Percentiles rank a stretch among this genome's conserved stretches.
Conservation (phyloP, 2,888 invertebrate species). For the Neria commutata region DNA sequence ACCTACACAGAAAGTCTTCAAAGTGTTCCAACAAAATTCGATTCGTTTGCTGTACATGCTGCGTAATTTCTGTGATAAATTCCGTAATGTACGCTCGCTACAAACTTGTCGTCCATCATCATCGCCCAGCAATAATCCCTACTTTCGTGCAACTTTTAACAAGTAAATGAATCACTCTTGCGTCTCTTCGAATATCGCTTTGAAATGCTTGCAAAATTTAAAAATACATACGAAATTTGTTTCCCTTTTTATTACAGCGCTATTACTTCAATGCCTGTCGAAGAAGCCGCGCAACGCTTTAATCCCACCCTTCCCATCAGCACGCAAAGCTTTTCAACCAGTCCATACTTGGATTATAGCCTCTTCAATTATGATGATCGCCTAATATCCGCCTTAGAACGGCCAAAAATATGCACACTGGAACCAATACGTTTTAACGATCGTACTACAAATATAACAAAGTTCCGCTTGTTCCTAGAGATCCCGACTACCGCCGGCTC, state of each 20-base stretch:
- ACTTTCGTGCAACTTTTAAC: slow-evolving; percentile 59
- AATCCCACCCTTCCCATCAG: slow-evolving; percentile 92
- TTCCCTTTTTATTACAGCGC: slow-evolving; percentile 30
- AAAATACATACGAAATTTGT: no score
- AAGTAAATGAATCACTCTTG: slow-evolving; percentile 20
- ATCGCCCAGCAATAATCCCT: slow-evolving; percentile 88
- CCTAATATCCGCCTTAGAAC: slow-evolving; percentile 93
- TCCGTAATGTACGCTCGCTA: slow-evolving; percentile 85
- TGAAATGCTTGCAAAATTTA: not conserved
- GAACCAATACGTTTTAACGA: slow-evolving; percentile 85
- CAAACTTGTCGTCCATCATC: slow-evolving; percentile 83
- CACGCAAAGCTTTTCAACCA: slow-evolving; percentile 90
- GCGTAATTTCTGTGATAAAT: slow-evolving; percentile 90
- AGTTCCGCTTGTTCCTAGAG: slow-evolving; percentile 74
- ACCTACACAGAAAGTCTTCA: slow-evolving; percentile 79
- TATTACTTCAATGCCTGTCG: slow-evolving; percentile 66
- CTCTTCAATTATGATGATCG: slow-evolving; percentile 95
- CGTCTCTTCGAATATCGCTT: not conserved
- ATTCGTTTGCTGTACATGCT: slow-evolving; percentile 81
- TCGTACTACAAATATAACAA: slow-evolving; percentile 78
- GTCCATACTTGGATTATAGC: slow-evolving; percentile 90
- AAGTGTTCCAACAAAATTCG: slow-evolving; percentile 90
- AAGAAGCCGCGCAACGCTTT: slow-evolving; percentile 88
- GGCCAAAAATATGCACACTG: slow-evolving; percentile 86
- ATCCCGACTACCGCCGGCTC: slow-evolving; percentile 58